Conservation (phyloP, 2,113 vertebrate genomes). For the Anguilla japonica region DNA sequence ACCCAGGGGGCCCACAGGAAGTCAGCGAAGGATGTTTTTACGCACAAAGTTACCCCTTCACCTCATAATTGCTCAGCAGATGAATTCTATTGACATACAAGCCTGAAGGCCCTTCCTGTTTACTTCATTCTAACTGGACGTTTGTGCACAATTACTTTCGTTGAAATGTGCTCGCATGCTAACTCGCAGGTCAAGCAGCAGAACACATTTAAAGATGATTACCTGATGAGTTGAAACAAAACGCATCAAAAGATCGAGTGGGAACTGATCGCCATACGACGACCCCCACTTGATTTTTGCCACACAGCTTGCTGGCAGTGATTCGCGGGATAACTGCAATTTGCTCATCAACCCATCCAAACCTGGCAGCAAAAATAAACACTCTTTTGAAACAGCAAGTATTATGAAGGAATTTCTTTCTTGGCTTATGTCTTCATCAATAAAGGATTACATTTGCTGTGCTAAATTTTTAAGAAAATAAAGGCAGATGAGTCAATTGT, state of each 20-base stretch:
- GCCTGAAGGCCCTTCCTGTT: neutral
- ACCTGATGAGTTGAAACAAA: conserved; percentile 66
- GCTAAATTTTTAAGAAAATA: too few relatives aligned
- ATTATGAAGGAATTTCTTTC: neutral
- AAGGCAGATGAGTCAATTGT: too few relatives aligned
- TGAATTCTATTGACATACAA: neutral
- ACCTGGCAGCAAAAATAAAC: conserved; percentile 49
- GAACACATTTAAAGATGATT: neutral
- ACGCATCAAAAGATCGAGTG: conserved; percentile 51
- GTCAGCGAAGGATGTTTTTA: conserved; percentile 1
- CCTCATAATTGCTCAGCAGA: too few relatives aligned
- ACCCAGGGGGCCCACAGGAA: neutral
- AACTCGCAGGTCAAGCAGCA: neutral
- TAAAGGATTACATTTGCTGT: too few relatives aligned
- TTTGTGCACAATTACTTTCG: neutral
- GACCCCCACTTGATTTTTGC: conserved; percentile 47
- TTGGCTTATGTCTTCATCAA: too few relatives aligned
- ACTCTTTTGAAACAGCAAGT: neutral
- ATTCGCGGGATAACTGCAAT: conserved; percentile 58
- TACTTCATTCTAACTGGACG: neutral
- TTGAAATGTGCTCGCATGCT: neutral
- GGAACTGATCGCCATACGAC: conserved; percentile 31
- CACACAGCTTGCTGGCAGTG: conserved; percentile 43
- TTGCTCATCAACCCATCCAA: conserved; percentile 63
- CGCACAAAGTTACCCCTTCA: neutral